Evolutionary conservation across 2,888 invertebrate species (phyloP).

Genomic region (Nemurella pictetii): DNA sequence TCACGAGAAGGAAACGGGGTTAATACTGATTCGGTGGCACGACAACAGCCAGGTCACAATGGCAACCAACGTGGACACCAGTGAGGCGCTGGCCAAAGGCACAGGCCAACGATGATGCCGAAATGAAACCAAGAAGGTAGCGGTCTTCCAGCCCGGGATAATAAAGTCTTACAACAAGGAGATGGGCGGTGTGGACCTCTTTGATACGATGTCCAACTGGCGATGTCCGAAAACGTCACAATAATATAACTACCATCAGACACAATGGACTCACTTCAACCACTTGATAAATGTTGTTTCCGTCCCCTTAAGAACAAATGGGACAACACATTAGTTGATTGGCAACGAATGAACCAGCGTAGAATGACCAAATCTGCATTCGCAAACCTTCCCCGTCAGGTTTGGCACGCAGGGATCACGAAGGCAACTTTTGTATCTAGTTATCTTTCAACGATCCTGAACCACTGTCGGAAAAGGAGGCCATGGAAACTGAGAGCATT

Average conservation of each 20-base stretch:
- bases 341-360: constrained; percentile 37
- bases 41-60: constrained; percentile 18
- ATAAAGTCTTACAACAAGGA: too few relatives aligned
- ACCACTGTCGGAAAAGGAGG: constrained; percentile 4
- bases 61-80: not conserved
- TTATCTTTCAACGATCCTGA: constrained; percentile 36
- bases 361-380: constrained; percentile 35
- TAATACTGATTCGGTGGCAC: constrained; percentile 14
- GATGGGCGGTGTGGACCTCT: too few relatives aligned
- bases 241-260: too few relatives aligned
- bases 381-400: constrained; percentile 34
- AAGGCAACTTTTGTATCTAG: constrained; percentile 35
- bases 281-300: not conserved
- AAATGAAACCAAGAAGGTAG: not conserved
- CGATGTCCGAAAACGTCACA: too few relatives aligned
- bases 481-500: too few relatives aligned
- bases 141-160: not conserved
- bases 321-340: constrained; percentile 32
- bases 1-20: constrained; percentile 7
- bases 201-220: too few relatives aligned
- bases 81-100: not conserved
- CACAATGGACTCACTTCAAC: not conserved
- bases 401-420: constrained; percentile 36
- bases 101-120: not conserved
- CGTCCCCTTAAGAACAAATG: constrained; percentile 37